These are phyloP conservation scores for Syngnathoides biaculeatus DNA, from an alignment of 2,113 vertebrate genomes.

Conservation along the genomic window DNA sequence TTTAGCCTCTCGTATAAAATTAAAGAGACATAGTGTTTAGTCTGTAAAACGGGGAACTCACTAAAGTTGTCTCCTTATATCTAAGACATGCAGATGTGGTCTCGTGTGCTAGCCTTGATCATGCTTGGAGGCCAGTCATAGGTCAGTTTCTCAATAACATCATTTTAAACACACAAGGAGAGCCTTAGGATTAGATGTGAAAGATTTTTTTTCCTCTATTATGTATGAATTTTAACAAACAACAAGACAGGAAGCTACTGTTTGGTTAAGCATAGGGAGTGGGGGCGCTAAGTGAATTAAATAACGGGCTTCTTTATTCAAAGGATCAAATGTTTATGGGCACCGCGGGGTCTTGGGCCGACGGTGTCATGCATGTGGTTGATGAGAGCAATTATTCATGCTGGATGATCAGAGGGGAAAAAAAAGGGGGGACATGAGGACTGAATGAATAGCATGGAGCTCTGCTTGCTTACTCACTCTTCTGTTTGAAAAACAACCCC, in stretches of 20 bases:
- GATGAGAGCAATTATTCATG: conserved; percentile 73
- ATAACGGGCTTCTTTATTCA: conserved; percentile 70
- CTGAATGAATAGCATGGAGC: conserved; percentile 82
- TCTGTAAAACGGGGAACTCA: conserved; percentile 36
- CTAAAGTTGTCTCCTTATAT: conserved; percentile 30
- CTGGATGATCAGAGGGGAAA: conserved; percentile 70
- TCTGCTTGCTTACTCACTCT: conserved; percentile 65
- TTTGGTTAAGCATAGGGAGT: conserved; percentile 19
- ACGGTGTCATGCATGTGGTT: conserved; percentile 78
- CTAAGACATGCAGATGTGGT: background rate
- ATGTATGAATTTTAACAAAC: conserved; percentile 61
- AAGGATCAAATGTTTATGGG: conserved; percentile 85
- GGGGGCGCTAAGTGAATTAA: conserved; percentile 56
- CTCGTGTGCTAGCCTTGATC: background rate
- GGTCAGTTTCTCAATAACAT: conserved; percentile 7
- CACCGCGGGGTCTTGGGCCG: conserved; percentile 81
- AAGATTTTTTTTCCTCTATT: conserved; percentile 66
- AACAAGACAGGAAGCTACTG: conserved; percentile 34
- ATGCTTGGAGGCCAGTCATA: background rate
- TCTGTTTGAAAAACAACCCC: conserved; percentile 61
- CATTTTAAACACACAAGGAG: background rate
- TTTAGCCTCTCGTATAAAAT: conserved; percentile 35
- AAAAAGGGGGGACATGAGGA: conserved; percentile 69
- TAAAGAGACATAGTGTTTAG: conserved; percentile 30
- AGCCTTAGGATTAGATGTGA: background rate